Base-by-base conservation (phyloP, 2,113 vertebrate genomes). In the Rhineura floridana region DNA sequence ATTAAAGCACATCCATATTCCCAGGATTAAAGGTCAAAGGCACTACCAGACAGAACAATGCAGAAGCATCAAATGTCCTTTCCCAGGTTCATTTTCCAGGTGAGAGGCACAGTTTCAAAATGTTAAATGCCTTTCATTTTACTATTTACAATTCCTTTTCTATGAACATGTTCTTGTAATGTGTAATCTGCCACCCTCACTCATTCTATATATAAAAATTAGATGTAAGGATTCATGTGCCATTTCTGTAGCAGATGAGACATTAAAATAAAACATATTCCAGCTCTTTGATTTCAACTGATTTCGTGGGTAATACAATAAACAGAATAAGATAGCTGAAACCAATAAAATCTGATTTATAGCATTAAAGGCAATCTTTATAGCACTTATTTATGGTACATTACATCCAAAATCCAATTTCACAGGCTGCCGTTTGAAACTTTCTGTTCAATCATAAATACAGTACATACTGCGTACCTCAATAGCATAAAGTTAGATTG, bases 301-400 rank as follows among this genome's bases (percentile, higher is more conserved):
- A 97, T 97, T 97, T 96, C 95, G 96, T 96, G 95, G 95, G 96
- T 97, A 96, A 97, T 97, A 96, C 96, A 97, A 97, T 97, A 97
- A 97, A 95, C 96, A 96, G 96, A 96, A 97, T 96, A 96, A 97
- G 97, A 97, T 97, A 97, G 96, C 96, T 96, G 95, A 95, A 97
- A 97, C 97, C 96, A 97, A 97, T 97, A 97, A 97, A 97, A 97
- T 93, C 95, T 97, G 96, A 97, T 97, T 97, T 97, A 97, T 97
- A 92, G 95, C 94, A 96, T 97, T 97, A 96, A 97, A 97, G 95
- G 95, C 96, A 96, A 97, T 97, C 96, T 97, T 97, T 97, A 97
- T 96, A 95, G 96, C 96, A 97, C 96, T 97, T 97, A 97, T 97
- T 97, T 97, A 97, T 97, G 96, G 97, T 96, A 97, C 96, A 97